Conservation (phyloP, 2,113 vertebrate species). For the Aplodontia rufa region DNA sequence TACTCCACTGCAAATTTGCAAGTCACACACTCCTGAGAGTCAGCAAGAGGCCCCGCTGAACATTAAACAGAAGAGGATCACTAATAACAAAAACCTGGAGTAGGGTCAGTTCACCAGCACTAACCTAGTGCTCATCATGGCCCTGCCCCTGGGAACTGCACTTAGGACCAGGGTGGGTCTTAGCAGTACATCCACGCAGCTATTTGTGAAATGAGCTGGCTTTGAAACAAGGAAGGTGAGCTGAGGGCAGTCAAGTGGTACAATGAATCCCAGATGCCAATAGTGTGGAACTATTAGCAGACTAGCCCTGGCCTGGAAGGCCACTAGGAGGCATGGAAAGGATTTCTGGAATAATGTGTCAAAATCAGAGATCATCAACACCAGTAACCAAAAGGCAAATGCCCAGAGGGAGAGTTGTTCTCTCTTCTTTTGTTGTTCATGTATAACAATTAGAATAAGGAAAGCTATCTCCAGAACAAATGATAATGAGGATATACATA, state of each 20-base stretch:
- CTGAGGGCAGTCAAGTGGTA: not conserved
- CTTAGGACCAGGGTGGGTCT: not conserved
- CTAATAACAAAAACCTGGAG: not conserved
- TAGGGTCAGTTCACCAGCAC: not conserved
- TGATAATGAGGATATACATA: not conserved
- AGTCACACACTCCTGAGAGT: not conserved
- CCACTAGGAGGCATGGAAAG: not conserved
- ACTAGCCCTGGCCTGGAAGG: not conserved
- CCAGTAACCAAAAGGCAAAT: not conserved
- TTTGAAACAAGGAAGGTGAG: not conserved
- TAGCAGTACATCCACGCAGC: not conserved
- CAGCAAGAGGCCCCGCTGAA: not conserved
- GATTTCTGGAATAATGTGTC: not conserved
- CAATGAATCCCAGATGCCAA: not conserved
- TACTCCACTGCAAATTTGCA: not conserved
- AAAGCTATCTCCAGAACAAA: not conserved
- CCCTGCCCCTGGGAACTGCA: not conserved
- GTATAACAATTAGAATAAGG: not conserved
- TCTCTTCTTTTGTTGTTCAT: not conserved
- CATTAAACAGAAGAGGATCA: not conserved
- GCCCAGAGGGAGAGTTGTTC: not conserved
- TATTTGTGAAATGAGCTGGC: conserved; percentile 6
- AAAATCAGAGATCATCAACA: not conserved
- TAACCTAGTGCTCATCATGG: not conserved
- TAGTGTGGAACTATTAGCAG: not conserved